These are phyloP conservation scores for Drosophila busckii DNA, from an alignment of 1,140 invertebrate species.

Conservation along the genomic window DNA sequence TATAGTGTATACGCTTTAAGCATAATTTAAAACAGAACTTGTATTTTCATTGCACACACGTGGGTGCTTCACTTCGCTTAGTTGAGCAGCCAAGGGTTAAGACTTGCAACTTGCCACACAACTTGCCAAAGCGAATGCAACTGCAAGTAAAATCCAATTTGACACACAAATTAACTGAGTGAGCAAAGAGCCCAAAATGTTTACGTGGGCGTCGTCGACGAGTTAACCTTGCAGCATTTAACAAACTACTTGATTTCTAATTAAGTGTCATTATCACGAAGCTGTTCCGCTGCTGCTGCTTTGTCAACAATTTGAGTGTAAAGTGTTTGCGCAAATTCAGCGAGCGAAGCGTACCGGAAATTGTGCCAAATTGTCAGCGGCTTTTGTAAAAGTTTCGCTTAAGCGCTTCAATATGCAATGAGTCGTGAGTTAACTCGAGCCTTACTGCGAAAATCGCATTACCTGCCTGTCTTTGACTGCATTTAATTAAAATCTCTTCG, in stretches of 20 bases:
- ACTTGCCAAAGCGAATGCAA: not conserved
- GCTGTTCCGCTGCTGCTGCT: not conserved
- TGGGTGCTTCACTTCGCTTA: too few species aligned
- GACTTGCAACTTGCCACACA: not conserved
- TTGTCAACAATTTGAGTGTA: slow-evolving; percentile 25
- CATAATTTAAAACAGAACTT: too few species aligned
- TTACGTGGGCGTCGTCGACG: not conserved
- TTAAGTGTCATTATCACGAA: slow-evolving; percentile 54
- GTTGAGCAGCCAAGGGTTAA: too few species aligned
- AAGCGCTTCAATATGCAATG: slow-evolving; percentile 8
- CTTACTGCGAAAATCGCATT: too few species aligned
- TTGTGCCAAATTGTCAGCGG: slow-evolving; percentile 14
- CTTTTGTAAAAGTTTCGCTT: slow-evolving; percentile 14
- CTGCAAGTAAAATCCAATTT: slow-evolving; percentile 49
- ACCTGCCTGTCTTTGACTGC: too few species aligned
- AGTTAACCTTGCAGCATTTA: slow-evolving; percentile 26
- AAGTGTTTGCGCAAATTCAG: slow-evolving; percentile 30
- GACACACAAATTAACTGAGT: slow-evolving; percentile 46
- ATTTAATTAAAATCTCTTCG: too few species aligned
- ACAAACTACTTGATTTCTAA: slow-evolving; percentile 51
- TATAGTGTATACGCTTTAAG: too few species aligned
- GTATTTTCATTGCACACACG: too few species aligned
- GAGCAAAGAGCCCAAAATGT: not conserved
- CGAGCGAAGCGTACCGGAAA: slow-evolving; percentile 11
- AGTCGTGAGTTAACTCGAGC: not conserved